These are phyloP conservation scores for Sturnus vulgaris DNA, from an alignment of 2,113 vertebrate genomes.

Conservation along the genomic window DNA sequence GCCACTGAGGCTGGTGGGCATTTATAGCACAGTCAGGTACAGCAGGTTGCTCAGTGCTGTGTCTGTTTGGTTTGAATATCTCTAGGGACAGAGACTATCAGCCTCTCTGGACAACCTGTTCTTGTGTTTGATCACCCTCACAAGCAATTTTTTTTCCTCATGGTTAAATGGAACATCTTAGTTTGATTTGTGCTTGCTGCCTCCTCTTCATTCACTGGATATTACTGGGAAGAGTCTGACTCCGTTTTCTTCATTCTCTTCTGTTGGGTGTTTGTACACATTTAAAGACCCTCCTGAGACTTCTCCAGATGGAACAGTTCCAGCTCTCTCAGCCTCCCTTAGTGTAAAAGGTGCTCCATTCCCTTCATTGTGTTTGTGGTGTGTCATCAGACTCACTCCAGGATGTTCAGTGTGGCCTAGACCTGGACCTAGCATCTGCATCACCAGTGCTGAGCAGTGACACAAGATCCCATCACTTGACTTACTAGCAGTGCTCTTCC, in stretches of 20 bases:
- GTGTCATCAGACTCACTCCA: neutral
- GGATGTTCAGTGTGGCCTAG: neutral
- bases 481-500: neutral
- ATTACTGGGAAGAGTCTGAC: neutral
- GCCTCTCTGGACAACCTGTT: neutral
- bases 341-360: neutral
- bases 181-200: neutral
- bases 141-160: fast-evolving
- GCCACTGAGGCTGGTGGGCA: neutral
- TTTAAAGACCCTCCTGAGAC: neutral
- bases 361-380: neutral
- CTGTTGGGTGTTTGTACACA: fast-evolving
- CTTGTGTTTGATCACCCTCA: neutral
- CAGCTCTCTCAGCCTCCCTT: neutral
- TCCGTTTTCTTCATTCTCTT: neutral
- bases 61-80: neutral
- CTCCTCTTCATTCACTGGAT: neutral
- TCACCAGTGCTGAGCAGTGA: neutral
- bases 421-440: neutral
- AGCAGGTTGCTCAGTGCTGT: neutral
- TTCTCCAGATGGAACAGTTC: neutral
- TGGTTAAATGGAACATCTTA: neutral
- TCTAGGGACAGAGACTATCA: neutral
- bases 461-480: neutral
- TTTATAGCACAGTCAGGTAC: neutral